Percentiles rank a stretch among this genome's conserved stretches.
phyloP scores from a whole-genome alignment of 2,888 invertebrate species.

The Hydrotaea cyrtoneurina region DNA sequence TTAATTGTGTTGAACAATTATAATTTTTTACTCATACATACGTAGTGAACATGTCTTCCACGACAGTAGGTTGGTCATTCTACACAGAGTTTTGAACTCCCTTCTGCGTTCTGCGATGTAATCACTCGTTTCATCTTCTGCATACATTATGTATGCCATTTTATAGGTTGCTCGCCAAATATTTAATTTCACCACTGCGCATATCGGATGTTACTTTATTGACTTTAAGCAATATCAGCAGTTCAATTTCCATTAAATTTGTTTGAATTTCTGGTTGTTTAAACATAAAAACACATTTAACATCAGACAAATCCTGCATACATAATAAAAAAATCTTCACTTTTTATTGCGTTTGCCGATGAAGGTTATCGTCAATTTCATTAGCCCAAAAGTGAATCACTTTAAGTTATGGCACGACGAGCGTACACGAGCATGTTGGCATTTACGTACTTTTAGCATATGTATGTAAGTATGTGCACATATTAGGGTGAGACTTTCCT shows the following conservation, averaged over 20 bases:
- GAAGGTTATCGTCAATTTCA: constrained; percentile 31
- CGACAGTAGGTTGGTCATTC: no score
- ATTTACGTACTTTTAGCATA: not conserved
- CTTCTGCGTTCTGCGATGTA: no score
- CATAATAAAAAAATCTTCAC: constrained; percentile 22
- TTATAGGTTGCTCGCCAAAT: not conserved
- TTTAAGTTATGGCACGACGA: not conserved
- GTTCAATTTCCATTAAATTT: constrained; percentile 20
- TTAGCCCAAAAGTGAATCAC: constrained; percentile 33
- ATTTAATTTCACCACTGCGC: not conserved
- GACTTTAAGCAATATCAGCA: constrained; percentile 16
- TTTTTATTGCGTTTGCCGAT: constrained; percentile 17
- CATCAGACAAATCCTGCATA: constrained; percentile 26
- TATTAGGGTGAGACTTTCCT: no score
- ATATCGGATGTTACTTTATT: not conserved
- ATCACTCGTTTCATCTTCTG: not conserved
- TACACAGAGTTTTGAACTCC: no score
- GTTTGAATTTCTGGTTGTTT: not conserved
- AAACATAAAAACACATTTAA: constrained; percentile 6
- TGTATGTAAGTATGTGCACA: not conserved
- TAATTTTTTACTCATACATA: no score
- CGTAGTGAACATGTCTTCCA: no score
- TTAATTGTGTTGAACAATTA: no score
- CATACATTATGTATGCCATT: not conserved
- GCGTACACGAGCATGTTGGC: not conserved